Percentiles rank a stretch among this genome's conserved stretches.
phyloP scores from a whole-genome alignment of 2,888 invertebrate species.

The Spodoptera picta region DNA sequence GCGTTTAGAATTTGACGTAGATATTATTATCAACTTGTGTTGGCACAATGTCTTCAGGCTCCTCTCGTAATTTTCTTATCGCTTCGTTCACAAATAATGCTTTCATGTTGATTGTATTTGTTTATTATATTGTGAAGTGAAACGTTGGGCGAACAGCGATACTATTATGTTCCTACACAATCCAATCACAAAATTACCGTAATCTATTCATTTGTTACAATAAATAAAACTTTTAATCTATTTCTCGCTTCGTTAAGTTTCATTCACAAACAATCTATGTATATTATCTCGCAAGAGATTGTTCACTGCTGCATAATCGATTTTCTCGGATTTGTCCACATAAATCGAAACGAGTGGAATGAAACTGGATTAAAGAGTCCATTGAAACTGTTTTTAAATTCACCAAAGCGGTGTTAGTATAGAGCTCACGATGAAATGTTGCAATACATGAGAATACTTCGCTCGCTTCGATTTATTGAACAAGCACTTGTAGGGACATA shows the following conservation, averaged over 20 bases:
- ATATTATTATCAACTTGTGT: slow-evolving; percentile 38
- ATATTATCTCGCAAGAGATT: slow-evolving; percentile 16
- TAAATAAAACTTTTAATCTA: slow-evolving; percentile 2
- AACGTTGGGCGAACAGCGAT: slow-evolving; percentile 17
- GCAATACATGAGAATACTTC: neutral
- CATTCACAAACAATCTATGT: slow-evolving; percentile 14
- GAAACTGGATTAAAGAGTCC: slow-evolving; percentile 34
- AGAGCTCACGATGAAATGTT: slow-evolving; percentile 22
- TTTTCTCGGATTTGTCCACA: slow-evolving; percentile 38
- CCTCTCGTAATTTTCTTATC: slow-evolving; percentile 62
- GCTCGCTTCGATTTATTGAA: slow-evolving; percentile 13
- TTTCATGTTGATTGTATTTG: slow-evolving; percentile 43
- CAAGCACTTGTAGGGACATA: neutral
- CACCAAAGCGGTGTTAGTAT: slow-evolving; percentile 32
- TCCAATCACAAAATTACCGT: slow-evolving; percentile 8
- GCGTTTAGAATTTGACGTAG: slow-evolving; percentile 37
- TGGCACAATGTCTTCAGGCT: slow-evolving; percentile 54
- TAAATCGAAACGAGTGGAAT: slow-evolving; percentile 39
- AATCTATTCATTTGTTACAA: neutral
- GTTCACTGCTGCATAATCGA: slow-evolving; percentile 33
- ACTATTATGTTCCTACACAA: slow-evolving; percentile 11
- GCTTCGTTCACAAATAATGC: slow-evolving; percentile 60
- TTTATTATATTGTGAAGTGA: slow-evolving; percentile 19
- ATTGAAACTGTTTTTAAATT: slow-evolving; percentile 38
- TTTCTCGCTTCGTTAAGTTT: slow-evolving; percentile 18